Evolutionary conservation across 2,113 vertebrate genomes (phyloP).

Genomic region (Romanogobio albipinnatus): DNA sequence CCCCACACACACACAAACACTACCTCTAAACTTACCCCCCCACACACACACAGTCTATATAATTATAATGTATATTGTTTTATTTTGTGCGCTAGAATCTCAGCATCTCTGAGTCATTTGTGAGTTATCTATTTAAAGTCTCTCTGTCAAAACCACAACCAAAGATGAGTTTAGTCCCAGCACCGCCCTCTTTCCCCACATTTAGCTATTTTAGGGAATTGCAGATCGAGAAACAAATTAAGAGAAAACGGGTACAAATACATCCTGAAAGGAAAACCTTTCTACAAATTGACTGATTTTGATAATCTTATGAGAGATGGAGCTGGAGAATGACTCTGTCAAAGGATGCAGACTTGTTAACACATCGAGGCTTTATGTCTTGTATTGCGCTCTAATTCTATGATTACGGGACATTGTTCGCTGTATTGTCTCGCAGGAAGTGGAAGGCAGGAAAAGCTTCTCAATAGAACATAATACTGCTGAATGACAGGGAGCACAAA

Average conservation of each 20-base stretch:
- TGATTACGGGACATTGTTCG: slow-evolving; percentile 61
- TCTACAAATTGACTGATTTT: slow-evolving; percentile 30
- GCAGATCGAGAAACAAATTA: slow-evolving; percentile 2
- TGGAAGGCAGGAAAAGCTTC: slow-evolving; percentile 54
- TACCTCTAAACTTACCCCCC: too few relatives aligned
- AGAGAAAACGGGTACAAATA: slow-evolving; percentile 11
- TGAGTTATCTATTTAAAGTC: slow-evolving; percentile 39
- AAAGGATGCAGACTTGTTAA: slow-evolving; percentile 55
- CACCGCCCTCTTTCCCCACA: slow-evolving; percentile 35
- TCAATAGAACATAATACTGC: slow-evolving; percentile 56
- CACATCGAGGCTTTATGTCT: slow-evolving; percentile 50
- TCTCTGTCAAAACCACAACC: slow-evolving; percentile 37
- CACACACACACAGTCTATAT: too few relatives aligned
- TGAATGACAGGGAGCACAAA: slow-evolving; percentile 58
- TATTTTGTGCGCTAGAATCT: slow-evolving; percentile 5
- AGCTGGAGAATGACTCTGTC: slow-evolving; percentile 54
- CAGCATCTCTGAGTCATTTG: slow-evolving; percentile 5
- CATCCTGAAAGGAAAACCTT: slow-evolving; percentile 15
- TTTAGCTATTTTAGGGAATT: background rate
- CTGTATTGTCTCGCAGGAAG: slow-evolving; percentile 52
- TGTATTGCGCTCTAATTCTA: slow-evolving; percentile 58
- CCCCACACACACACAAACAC: too few relatives aligned
- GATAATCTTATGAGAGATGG: slow-evolving; percentile 47
- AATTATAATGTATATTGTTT: background rate
- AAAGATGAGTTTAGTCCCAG: slow-evolving; percentile 27